These are phyloP conservation scores for Acanthurus leucopareius DNA, from an alignment of 2,797 vertebrate genomes.

Conservation along the genomic window DNA sequence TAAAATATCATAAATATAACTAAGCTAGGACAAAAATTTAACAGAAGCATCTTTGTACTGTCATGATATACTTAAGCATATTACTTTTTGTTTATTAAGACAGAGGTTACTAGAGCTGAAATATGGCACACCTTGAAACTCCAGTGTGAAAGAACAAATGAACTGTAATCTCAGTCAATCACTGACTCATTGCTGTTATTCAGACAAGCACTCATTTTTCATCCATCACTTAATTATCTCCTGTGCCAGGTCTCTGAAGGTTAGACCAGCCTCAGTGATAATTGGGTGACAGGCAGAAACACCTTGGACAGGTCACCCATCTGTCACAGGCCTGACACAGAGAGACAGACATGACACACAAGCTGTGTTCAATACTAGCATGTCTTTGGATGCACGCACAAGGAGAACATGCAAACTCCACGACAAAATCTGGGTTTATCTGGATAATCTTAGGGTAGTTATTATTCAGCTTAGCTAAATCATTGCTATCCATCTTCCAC, in stretches of 20 bases:
- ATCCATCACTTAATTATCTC: neutral
- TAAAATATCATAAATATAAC: neutral
- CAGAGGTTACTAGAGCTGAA: neutral
- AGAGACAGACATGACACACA: neutral
- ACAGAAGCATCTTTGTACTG: neutral
- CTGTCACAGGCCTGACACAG: neutral
- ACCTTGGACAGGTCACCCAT: too few species aligned
- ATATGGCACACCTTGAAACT: neutral
- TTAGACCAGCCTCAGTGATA: neutral
- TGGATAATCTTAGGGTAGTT: neutral
- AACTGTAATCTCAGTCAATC: neutral
- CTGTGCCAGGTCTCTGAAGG: neutral
- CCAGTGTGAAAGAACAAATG: neutral
- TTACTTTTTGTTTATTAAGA: neutral
- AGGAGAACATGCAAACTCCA: neutral
- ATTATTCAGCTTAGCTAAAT: slow-evolving; percentile 17
- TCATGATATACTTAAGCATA: neutral
- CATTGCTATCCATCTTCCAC: neutral
- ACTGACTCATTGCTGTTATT: neutral
- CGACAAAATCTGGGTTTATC: neutral
- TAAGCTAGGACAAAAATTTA: neutral
- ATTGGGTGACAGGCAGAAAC: neutral
- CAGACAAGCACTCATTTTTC: neutral
- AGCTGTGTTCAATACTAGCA: neutral
- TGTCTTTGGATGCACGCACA: neutral